These are phyloP conservation scores for Drosophila histrio DNA, from an alignment of 2,888 invertebrate species.

Conservation along the genomic window DNA sequence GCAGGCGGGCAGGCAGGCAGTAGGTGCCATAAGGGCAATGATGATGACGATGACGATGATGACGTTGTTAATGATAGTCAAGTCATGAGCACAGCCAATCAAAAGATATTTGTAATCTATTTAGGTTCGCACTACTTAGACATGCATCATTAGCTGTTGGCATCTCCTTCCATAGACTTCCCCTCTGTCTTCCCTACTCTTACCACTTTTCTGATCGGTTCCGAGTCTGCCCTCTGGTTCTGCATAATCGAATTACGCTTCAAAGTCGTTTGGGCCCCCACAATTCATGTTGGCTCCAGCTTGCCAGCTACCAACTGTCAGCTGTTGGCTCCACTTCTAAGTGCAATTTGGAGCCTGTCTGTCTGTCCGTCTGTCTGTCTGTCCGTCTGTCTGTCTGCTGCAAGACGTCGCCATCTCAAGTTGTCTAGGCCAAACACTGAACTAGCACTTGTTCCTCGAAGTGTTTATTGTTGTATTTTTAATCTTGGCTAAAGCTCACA, in stretches of 20 bases:
- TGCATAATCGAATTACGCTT: conserved; percentile 52
- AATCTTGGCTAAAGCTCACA: too few species aligned
- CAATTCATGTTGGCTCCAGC: background rate
- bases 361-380: conserved; percentile 25
- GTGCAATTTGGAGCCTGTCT: conserved; percentile 44
- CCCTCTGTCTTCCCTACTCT: background rate
- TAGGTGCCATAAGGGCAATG: background rate
- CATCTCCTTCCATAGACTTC: background rate
- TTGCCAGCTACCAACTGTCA: conserved; percentile 16
- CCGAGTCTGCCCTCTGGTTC: background rate
- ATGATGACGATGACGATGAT: background rate
- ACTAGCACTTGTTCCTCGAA: background rate
- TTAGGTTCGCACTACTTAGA: conserved; percentile 54
- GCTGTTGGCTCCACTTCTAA: conserved; percentile 10
- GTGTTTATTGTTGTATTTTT: background rate
- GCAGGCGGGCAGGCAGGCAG: background rate
- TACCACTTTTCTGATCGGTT: background rate
- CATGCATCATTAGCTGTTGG: conserved; percentile 50
- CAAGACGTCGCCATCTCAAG: conserved; percentile 10
- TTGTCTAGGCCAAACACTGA: background rate
- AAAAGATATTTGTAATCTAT: conserved; percentile 66
- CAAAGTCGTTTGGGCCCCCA: conserved; percentile 30
- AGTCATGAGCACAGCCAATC: conserved; percentile 36
- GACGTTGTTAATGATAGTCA: background rate
- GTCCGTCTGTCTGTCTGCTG: conserved; percentile 29